Evolutionary conservation across 2,888 invertebrate species (phyloP).

Genomic region (Stenodera caucasica): DNA sequence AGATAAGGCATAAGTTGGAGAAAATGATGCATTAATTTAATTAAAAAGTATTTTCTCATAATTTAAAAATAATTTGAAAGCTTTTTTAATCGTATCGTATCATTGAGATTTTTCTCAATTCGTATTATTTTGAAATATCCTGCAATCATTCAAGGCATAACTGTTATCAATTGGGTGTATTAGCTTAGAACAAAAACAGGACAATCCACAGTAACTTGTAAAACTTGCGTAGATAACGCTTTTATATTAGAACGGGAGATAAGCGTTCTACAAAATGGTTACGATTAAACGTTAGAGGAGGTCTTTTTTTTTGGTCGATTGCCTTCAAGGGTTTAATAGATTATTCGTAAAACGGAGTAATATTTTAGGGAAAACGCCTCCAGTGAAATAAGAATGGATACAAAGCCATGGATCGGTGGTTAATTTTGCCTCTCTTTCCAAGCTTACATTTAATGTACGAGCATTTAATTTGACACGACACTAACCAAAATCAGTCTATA

Average conservation of each 20-base stretch:
- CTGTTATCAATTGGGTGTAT: neutral
- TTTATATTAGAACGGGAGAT: conserved; percentile 31
- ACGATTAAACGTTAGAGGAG: conserved; percentile 28
- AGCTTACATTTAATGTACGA: conserved; percentile 9
- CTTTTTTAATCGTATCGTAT: too few relatives aligned
- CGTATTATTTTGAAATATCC: too few relatives aligned
- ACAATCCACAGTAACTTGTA: too few relatives aligned
- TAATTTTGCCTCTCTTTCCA: neutral
- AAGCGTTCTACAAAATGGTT: conserved; percentile 28
- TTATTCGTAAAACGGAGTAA: conserved; percentile 27
- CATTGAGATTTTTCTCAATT: too few relatives aligned
- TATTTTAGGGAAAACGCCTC: conserved; percentile 15
- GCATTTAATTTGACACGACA: conserved; percentile 21
- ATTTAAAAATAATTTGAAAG: too few relatives aligned
- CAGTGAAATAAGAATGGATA: conserved; percentile 4
- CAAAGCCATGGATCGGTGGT: conserved; percentile 20
- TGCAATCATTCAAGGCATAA: neutral
- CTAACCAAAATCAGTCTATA: conserved; percentile 8
- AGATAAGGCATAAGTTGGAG: neutral
- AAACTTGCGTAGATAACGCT: conserved; percentile 9
- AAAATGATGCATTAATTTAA: neutral
- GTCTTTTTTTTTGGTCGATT: conserved; percentile 23
- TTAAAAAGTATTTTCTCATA: neutral
- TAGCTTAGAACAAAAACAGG: too few relatives aligned
- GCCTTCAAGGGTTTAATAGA: conserved; percentile 29